phyloP scores from a whole-genome alignment of 2,113 vertebrate species.

The Rhabdornis inornatus region DNA sequence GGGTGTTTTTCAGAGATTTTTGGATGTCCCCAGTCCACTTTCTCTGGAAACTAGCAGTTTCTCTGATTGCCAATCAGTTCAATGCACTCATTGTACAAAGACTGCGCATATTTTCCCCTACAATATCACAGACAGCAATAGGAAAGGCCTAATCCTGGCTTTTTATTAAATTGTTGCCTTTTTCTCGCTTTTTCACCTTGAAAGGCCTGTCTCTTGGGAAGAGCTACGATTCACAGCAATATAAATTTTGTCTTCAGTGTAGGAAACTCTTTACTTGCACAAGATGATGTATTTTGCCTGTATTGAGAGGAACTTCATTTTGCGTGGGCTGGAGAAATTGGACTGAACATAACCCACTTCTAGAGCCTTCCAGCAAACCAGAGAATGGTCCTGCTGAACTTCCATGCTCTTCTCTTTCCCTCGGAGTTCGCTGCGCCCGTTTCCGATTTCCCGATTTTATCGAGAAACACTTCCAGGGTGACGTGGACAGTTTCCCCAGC shows the following conservation, averaged over 20 bases:
- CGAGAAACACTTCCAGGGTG: neutral
- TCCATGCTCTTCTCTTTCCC: neutral
- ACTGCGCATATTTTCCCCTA: neutral
- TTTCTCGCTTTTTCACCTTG: neutral
- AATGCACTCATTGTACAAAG: neutral
- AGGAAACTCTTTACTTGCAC: neutral
- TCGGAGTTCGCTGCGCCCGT: accelerated
- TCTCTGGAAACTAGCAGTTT: neutral
- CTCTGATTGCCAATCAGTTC: neutral
- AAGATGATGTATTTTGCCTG: neutral
- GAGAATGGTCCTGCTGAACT: neutral
- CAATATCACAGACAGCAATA: neutral
- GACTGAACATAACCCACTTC: neutral
- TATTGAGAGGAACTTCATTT: neutral
- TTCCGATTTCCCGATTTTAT: accelerated
- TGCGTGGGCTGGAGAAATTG: neutral
- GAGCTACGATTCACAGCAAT: neutral
- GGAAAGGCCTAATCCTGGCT: neutral
- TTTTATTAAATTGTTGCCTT: neutral
- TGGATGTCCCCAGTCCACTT: neutral
- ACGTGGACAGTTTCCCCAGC: neutral
- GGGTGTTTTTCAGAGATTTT: neutral
- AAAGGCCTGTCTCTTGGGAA: neutral
- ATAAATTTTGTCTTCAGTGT: neutral
- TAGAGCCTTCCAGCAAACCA: neutral